These are phyloP conservation scores for Antechinus stuartii DNA, from an alignment of 2,113 vertebrate genomes.

Conservation along the genomic window DNA sequence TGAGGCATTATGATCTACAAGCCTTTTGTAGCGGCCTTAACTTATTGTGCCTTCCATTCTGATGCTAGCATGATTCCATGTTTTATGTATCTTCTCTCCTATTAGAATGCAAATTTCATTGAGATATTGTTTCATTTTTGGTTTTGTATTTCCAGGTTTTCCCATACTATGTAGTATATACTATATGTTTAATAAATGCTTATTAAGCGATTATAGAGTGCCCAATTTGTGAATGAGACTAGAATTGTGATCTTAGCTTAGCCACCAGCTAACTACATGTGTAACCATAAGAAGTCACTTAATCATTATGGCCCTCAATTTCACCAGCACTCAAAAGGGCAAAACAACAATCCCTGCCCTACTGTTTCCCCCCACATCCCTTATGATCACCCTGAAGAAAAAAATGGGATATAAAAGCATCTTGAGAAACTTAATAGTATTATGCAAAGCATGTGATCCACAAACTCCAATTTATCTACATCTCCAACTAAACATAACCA, in stretches of 20 bases:
- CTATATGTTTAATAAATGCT: neutral
- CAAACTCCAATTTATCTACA: neutral
- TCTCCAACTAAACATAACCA: neutral
- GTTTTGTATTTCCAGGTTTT: neutral
- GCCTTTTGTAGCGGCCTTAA: neutral
- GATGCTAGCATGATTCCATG: neutral
- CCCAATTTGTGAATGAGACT: neutral
- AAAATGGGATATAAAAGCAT: neutral
- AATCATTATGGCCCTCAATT: neutral
- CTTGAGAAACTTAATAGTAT: neutral
- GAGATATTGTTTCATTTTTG: neutral
- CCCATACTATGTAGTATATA: neutral
- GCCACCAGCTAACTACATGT: neutral
- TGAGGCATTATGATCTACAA: neutral
- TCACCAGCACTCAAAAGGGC: neutral
- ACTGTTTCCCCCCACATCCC: neutral
- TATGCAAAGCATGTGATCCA: neutral
- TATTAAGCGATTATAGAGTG: neutral
- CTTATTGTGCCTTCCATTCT: neutral
- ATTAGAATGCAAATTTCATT: neutral
- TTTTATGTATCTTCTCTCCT: neutral
- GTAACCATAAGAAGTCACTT: neutral
- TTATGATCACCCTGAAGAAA: neutral
- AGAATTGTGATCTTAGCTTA: neutral
- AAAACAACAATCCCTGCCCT: neutral